A percentile compares a stretch with the other conserved stretches of the same genome.
Evolutionary conservation across 2,888 invertebrate genomes (phyloP).

Genomic region (Encarsia formosa): DNA sequence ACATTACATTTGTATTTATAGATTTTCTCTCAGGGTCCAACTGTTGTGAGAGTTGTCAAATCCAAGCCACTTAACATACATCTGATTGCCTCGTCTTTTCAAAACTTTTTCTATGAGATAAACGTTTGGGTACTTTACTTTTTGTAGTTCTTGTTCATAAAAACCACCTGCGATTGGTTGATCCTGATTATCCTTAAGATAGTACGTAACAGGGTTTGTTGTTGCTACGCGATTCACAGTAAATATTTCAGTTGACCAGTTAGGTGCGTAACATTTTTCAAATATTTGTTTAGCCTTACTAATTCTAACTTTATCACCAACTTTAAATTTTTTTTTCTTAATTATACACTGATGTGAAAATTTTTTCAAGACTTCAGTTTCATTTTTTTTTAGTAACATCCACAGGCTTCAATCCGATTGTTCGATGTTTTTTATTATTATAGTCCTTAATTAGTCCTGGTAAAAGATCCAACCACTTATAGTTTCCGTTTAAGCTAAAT

Average conservation of each 20-base stretch:
- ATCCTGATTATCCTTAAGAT: neutral
- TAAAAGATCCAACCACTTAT: conserved; percentile 20
- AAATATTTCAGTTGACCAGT: conserved; percentile 37
- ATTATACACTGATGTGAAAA: neutral
- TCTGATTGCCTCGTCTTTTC: neutral
- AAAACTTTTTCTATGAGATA: neutral
- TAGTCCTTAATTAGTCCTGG: conserved; percentile 29
- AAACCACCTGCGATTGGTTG: neutral
- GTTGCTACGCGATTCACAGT: neutral
- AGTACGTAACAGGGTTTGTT: neutral
- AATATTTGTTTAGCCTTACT: conserved; percentile 31
- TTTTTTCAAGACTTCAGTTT: neutral
- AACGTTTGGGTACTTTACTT: neutral
- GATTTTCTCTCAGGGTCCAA: no score
- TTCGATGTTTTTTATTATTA: conserved; percentile 17
- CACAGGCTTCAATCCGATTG: no score
- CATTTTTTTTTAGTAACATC: conserved; percentile 26
- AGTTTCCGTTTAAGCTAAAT: neutral
- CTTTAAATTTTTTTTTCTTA: no score
- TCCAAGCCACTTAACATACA: neutral
- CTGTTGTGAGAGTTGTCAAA: neutral
- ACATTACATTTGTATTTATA: no score
- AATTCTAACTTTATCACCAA: no score
- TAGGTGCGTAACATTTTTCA: conserved; percentile 35
- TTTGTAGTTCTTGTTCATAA: neutral